These are phyloP conservation scores for Idaea aversata DNA, from an alignment of 2,888 invertebrate genomes.

Conservation along the genomic window DNA sequence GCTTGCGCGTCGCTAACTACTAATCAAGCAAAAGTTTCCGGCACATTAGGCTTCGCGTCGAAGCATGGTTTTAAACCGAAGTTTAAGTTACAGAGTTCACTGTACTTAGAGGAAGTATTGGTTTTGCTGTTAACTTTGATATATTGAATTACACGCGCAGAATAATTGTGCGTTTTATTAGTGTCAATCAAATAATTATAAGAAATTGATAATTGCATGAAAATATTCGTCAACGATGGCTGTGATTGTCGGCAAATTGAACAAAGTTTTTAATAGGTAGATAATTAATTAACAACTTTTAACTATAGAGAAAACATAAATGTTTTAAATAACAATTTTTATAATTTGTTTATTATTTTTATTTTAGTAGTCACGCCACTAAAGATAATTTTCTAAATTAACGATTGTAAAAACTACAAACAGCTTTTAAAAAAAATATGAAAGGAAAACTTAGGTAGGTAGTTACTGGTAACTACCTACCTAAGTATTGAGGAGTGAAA, in stretches of 20 bases:
- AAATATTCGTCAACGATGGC: not conserved
- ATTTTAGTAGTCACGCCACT: no score
- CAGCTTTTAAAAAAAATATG: no score
- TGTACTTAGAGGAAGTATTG: not conserved
- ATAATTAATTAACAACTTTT: not conserved
- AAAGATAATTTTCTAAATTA: no score
- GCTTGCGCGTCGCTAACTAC: constrained; percentile 13
- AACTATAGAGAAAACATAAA: not conserved
- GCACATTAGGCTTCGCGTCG: constrained; percentile 16
- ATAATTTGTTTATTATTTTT: not conserved
- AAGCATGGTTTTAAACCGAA: constrained; percentile 5
- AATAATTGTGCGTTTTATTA: not conserved
- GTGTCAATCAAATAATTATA: not conserved
- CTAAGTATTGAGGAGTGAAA: no score
- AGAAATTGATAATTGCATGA: not conserved
- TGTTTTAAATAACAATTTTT: not conserved
- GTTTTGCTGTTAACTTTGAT: not conserved
- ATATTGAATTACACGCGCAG: not conserved
- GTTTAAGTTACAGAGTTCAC: constrained; percentile 3
- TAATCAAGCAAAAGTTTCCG: constrained; percentile 27
- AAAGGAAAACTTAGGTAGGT: no score
- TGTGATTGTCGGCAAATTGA: not conserved
- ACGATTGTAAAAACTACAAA: no score
- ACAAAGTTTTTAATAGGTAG: not conserved
- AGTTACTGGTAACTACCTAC: no score